These are phyloP conservation scores for Laterallus jamaicensis DNA, from an alignment of 2,113 vertebrate genomes.

Conservation along the genomic window DNA sequence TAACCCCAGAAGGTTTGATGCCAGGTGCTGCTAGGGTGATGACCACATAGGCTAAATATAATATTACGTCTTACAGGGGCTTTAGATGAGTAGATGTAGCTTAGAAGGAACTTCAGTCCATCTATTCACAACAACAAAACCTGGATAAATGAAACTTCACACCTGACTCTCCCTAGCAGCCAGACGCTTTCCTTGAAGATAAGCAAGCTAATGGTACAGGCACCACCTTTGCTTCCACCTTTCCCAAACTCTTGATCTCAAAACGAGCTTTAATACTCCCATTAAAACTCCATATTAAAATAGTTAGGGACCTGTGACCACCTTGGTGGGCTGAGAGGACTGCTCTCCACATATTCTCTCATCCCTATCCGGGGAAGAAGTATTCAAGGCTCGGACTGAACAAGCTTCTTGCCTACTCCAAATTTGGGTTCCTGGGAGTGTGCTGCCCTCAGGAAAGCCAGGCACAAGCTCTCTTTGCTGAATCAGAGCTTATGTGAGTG, in stretches of 20 bases:
- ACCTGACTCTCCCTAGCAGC: neutral
- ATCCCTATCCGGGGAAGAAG: neutral
- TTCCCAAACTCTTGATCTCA: neutral
- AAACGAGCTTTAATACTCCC: neutral
- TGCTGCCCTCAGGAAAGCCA: neutral
- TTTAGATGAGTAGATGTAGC: neutral
- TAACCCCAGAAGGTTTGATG: neutral
- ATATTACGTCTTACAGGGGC: neutral
- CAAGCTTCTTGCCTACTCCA: neutral
- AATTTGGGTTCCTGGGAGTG: accelerated
- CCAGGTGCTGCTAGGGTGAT: neutral
- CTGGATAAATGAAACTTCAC: neutral
- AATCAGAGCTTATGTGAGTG: neutral
- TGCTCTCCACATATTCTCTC: neutral
- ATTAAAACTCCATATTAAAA: neutral
- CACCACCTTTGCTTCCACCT: neutral
- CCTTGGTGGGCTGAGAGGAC: neutral
- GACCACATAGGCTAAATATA: neutral
- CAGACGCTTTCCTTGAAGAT: neutral
- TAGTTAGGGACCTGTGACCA: neutral
- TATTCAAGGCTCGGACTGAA: neutral
- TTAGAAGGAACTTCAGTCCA: neutral
- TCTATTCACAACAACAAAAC: neutral
- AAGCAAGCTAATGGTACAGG: neutral
- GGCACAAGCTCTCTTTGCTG: neutral